These are phyloP conservation scores for Bufotes viridis DNA, from an alignment of 2,797 vertebrate genomes.

Conservation along the genomic window DNA sequence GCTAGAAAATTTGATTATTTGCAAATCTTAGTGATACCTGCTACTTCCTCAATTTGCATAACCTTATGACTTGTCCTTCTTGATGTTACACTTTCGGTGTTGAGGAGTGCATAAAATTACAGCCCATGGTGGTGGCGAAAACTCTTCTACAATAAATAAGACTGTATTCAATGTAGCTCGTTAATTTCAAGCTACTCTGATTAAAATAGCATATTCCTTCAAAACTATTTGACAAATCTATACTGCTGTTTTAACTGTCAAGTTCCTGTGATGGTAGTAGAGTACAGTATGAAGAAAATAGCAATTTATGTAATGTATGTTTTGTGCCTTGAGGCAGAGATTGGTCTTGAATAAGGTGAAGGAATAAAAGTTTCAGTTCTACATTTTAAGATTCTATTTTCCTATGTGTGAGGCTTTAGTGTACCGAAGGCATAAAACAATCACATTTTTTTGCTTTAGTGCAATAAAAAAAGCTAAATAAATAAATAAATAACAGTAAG, in stretches of 20 bases:
- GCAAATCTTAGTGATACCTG: too few relatives aligned
- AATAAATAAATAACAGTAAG: too few relatives aligned
- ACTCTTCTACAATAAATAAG: neutral
- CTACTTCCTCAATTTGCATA: too few relatives aligned
- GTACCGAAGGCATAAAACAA: conserved; percentile 26
- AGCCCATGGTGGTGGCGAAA: too few relatives aligned
- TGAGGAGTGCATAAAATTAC: too few relatives aligned
- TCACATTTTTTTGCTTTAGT: neutral
- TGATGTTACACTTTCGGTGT: too few relatives aligned
- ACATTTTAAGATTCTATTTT: conserved; percentile 4
- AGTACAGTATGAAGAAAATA: neutral
- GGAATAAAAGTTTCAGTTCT: conserved; percentile 10
- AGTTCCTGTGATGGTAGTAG: neutral
- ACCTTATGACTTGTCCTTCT: too few relatives aligned
- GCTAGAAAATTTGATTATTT: too few relatives aligned
- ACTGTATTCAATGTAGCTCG: neutral
- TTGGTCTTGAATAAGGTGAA: conserved; percentile 12
- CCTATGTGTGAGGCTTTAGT: neutral
- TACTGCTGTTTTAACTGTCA: neutral
- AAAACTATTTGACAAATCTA: conserved; percentile 22
- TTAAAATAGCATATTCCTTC: neutral
- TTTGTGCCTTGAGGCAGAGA: conserved; percentile 20
- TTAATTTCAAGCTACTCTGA: neutral
- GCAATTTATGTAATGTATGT: conserved; percentile 12
- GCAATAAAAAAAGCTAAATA: too few relatives aligned